Evolutionary conservation across 2,113 vertebrate species (phyloP).

Genomic region (Entomyzon cyanotis): DNA sequence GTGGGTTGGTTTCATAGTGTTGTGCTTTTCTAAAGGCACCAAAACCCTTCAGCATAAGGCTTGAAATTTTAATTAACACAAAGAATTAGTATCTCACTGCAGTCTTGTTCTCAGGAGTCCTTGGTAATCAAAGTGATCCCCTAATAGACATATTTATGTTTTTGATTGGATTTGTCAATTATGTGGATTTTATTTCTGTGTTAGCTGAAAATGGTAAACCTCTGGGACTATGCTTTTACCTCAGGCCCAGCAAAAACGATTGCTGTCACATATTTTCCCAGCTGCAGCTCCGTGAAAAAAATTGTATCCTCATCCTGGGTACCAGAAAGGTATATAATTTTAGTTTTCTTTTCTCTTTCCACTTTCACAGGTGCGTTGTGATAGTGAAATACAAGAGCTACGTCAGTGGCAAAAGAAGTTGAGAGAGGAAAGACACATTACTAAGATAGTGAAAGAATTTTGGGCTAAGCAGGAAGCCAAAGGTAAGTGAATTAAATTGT

Average conservation of each 20-base stretch:
- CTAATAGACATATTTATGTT: slow-evolving; percentile 37
- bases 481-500: slow-evolving; percentile 70
- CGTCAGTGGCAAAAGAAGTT: slow-evolving; percentile 89
- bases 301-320: background rate
- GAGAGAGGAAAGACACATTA: slow-evolving; percentile 79
- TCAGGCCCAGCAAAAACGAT: background rate
- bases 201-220: background rate
- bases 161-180: background rate
- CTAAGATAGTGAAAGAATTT: slow-evolving; percentile 77
- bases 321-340: background rate
- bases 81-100: slow-evolving; percentile 1
- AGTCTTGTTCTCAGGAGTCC: slow-evolving; percentile 7
- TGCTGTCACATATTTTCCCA: background rate
- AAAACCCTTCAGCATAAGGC: slow-evolving; percentile 48
- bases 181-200: background rate
- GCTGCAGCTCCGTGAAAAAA: background rate
- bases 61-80: slow-evolving; percentile 47
- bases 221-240: background rate
- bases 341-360: background rate
- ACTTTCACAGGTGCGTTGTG: slow-evolving; percentile 78
- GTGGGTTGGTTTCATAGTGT: slow-evolving; percentile 22
- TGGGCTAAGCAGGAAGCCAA: slow-evolving; percentile 84
- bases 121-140: slow-evolving; percentile 25
- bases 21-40: slow-evolving; percentile 60
- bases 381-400: slow-evolving; percentile 86